These are phyloP conservation scores for Trachymyrmex cornetzi DNA, from an alignment of 1,140 invertebrate species.

Conservation along the genomic window DNA sequence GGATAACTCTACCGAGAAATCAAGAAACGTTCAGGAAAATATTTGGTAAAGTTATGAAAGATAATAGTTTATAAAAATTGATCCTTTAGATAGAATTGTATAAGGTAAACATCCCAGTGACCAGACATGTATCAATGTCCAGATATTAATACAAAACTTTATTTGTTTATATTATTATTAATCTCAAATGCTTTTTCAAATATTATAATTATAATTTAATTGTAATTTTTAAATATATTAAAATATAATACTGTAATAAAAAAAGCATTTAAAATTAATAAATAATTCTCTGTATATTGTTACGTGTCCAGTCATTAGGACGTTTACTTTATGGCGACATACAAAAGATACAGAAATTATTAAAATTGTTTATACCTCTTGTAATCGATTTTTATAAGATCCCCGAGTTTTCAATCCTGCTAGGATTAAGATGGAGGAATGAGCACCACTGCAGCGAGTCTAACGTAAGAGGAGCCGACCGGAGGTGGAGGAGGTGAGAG, in stretches of 20 bases:
- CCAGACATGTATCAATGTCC: too few relatives aligned
- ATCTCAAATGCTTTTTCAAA: too few relatives aligned
- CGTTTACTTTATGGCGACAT: too few relatives aligned
- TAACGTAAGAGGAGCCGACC: conserved; percentile 79
- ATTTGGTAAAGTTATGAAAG: neutral
- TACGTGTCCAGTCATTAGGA: too few relatives aligned
- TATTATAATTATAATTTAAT: too few relatives aligned
- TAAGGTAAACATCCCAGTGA: too few relatives aligned
- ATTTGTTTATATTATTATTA: too few relatives aligned
- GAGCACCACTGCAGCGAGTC: conserved; percentile 75
- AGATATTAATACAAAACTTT: too few relatives aligned
- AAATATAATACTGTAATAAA: too few relatives aligned
- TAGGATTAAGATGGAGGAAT: conserved; percentile 36
- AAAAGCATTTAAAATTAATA: neutral
- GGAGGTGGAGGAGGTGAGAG: conserved; percentile 79
- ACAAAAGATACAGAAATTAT: neutral
- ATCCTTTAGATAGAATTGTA: too few relatives aligned
- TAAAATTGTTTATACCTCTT: neutral
- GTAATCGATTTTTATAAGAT: neutral
- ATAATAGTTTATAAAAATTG: neutral
- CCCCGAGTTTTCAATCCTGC: neutral
- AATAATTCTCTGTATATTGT: too few relatives aligned
- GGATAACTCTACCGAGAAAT: neutral
- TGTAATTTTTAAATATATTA: too few relatives aligned
- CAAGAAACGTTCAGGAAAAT: neutral